Base-by-base conservation (phyloP, 2,113 vertebrate species). In the Sclerurus mexicanus region DNA sequence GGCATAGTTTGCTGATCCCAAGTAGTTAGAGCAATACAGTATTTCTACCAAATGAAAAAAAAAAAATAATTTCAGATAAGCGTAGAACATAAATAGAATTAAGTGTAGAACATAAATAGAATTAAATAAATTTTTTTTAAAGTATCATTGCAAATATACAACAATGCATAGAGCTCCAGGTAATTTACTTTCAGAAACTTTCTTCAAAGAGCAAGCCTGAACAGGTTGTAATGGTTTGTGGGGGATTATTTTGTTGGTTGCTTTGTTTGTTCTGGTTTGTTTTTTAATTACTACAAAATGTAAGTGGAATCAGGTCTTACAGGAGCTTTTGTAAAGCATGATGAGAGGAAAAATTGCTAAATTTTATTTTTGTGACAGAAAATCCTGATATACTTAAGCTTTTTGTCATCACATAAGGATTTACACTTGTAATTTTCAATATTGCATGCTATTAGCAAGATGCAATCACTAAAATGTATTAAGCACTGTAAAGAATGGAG, bases 231-330 rank as follows among this genome's bases (percentile, higher is more conserved):
- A 4, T 12, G 3, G 3, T 56, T 56, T 58, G 4, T 11, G 6
- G 7, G 4, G 3, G 9, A 2, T 5, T 33, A 22, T 71, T 60
- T 16, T 2, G 9, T 35, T 10, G 4, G 2, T n/a, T 59, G 4
- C 1, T 69, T 23, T 6, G 1, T 17, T 39, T 30, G 22, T 24
- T 58, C 25, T 9, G 23, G 47, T 49, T 49, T 24, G 22, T 49
- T 24, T 39, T 76, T 44, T 10, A 35, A 50, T 56, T 62, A 62
- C 23, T 56, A 60, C 2, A 40, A 56, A 49, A 49, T 50, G 2
- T 10, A 55, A 28, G 22, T 30, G 6, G 14, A 83, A 64, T 59
- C 8, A 42, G 23, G 7, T 30, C 25, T 58, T 35, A 33, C 5
- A 16, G 10, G 14, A 83, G 6, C 1, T 79, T 47, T 89, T 46